phyloP scores from a whole-genome alignment of 2,113 vertebrate species.

The Gallinago paraguaiae region DNA sequence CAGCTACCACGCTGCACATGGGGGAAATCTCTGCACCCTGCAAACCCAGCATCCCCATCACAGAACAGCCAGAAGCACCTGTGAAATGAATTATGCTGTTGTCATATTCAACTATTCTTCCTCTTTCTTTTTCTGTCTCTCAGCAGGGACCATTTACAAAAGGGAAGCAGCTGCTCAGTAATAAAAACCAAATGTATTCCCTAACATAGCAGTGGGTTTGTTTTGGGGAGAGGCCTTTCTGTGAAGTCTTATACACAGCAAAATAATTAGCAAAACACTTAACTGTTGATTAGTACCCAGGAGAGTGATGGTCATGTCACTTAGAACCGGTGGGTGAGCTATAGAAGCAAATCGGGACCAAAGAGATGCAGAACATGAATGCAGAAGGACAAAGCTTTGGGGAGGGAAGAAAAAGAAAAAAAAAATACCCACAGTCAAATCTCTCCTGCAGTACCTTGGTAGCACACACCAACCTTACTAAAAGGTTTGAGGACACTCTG shows the following conservation, averaged over 20 bases:
- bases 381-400: not conserved
- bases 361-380: not conserved
- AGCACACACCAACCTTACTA: not conserved
- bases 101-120: not conserved
- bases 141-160: not conserved
- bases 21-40: not conserved
- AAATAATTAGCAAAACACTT: not conserved
- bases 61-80: not conserved
- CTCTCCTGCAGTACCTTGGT: not conserved
- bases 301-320: not conserved
- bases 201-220: not conserved
- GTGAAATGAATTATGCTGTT: not conserved
- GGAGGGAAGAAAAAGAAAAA: not conserved
- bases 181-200: not conserved
- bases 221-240: not conserved
- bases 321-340: not conserved
- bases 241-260: not conserved
- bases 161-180: not conserved
- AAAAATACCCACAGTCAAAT: not conserved
- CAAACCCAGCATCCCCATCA: not conserved
- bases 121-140: not conserved
- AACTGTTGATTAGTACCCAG: not conserved
- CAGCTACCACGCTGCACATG: rapidly evolving
- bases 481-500: not conserved
- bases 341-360: not conserved